Conservation (phyloP, 2,888 invertebrate genomes). For the Oxytorus armatus region DNA sequence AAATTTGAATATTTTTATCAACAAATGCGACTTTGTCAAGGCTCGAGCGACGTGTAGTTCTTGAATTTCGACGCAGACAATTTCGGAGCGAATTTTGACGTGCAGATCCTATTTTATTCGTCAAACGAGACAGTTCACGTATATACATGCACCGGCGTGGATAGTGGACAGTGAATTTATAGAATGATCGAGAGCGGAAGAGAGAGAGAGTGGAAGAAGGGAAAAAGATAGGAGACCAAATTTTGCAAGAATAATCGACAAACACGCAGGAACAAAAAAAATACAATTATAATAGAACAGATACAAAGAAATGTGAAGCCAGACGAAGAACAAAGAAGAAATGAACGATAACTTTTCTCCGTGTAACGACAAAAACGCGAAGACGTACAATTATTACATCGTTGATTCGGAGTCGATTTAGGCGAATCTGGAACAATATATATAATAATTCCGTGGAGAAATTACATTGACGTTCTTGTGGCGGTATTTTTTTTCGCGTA, state of each 20-base stretch:
- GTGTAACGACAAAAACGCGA: conserved; percentile 14
- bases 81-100: too few species aligned
- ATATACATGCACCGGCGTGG: too few species aligned
- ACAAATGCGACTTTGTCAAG: too few species aligned
- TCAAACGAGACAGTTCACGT: too few species aligned
- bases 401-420: conserved; percentile 46
- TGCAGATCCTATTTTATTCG: too few species aligned
- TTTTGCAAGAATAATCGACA: conserved; percentile 18
- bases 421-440: conserved; percentile 44
- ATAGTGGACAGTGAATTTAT: too few species aligned
- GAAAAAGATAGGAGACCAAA: too few species aligned
- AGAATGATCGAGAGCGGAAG: too few species aligned
- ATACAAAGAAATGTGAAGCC: conserved; percentile 2
- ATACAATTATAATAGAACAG: conserved; percentile 16
- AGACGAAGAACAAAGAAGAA: neutral
- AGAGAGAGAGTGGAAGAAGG: too few species aligned
- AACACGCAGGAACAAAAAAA: conserved; percentile 26
- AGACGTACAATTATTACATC: conserved; percentile 48
- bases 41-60: too few species aligned
- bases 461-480: conserved; percentile 35
- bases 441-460: conserved; percentile 52
- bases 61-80: too few species aligned
- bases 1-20: too few species aligned
- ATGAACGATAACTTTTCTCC: conserved; percentile 26
- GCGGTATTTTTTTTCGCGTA: neutral